Percentiles rank a stretch among this genome's conserved stretches.
Conservation (phyloP, 2,888 invertebrate species). For the Drosophila macrospina region DNA sequence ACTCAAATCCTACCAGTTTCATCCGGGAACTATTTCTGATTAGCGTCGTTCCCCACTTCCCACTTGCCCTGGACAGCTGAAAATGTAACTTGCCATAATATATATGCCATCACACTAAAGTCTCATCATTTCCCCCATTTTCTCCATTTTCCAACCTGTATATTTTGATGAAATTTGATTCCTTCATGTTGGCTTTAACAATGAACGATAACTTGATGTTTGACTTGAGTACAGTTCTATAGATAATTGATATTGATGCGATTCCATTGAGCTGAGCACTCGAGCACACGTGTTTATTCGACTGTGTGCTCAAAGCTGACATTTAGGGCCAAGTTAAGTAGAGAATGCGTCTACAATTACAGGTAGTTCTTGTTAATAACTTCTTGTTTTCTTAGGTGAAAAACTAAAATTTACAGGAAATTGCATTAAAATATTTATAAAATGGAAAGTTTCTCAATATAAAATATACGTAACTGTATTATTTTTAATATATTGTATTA, state of each 20-base stretch:
- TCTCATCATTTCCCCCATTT: conserved; percentile 8
- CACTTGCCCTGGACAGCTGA: conserved; percentile 17
- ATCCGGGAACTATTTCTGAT: conserved; percentile 61
- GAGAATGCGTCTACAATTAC: no score
- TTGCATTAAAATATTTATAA: no score
- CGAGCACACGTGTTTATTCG: neutral
- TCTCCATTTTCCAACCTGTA: neutral
- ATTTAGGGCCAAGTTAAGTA: neutral
- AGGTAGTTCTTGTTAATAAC: no score
- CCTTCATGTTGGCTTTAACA: conserved; percentile 20
- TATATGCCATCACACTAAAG: conserved; percentile 33
- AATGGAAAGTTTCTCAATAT: no score
- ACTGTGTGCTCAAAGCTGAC: neutral
- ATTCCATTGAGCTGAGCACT: conserved; percentile 1
- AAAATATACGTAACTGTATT: no score
- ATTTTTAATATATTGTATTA: no score
- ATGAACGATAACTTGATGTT: conserved; percentile 14
- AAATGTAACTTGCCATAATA: conserved; percentile 38
- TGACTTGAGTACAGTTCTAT: conserved; percentile 4
- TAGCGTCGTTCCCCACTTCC: conserved; percentile 47
- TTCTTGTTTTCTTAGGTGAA: no score
- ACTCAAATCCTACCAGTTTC: conserved; percentile 18
- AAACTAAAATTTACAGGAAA: no score
- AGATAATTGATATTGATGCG: conserved; percentile 12
- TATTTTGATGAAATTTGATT: conserved; percentile 31